Evolutionary conservation across 2,888 invertebrate genomes (phyloP), one percentile per base, ranked within the genome.

Genomic region (Apodemia hepburni): DNA sequence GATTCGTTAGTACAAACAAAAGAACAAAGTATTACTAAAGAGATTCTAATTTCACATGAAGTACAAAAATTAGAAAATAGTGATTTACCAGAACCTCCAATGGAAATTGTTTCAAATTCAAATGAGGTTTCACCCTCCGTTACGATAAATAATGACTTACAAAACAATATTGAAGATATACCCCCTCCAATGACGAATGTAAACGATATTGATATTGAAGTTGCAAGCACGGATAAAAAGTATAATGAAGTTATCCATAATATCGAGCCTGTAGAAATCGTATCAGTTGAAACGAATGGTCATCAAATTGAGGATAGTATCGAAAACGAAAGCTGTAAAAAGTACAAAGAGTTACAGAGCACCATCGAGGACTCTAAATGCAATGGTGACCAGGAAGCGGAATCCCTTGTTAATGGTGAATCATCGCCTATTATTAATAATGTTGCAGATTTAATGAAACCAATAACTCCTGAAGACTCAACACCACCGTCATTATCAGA

Each of bases 241-340:
- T 7, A 62, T 45, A 8, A 47, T 18, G 58, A 62, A 61, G 12
- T 15, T 9, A 35, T 58, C 15, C 15, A 29, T 18, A 60, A 51
- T 17, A 59, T 58, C 33, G 51, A 42, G 51, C 17, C 59, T 27
- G 33, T 49, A 35, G 29, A 27, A 29, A 54, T 54, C 54, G 15
- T 27, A 45, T 18, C 18, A 18, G 33, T 33, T 5, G 61, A 58
- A n/a, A 54, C 60, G 76, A 79, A 64, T 62, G 62, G 38, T 22
- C 73, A 73, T 49, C 68, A 71, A 35, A 58, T 63, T 49, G 68
- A 68, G 64, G 71, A 69, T 3, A 45, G 5, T 61, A 72, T 72
- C 3, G 75, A 78, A 38, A 67, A 69, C 54, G 75, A 79, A 65
- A 77, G 76, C 62, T 33, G 76, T 45, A 80, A 79, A 62, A 79